phyloP scores from a whole-genome alignment of 2,113 vertebrate genomes.

The Synchiropus splendidus region DNA sequence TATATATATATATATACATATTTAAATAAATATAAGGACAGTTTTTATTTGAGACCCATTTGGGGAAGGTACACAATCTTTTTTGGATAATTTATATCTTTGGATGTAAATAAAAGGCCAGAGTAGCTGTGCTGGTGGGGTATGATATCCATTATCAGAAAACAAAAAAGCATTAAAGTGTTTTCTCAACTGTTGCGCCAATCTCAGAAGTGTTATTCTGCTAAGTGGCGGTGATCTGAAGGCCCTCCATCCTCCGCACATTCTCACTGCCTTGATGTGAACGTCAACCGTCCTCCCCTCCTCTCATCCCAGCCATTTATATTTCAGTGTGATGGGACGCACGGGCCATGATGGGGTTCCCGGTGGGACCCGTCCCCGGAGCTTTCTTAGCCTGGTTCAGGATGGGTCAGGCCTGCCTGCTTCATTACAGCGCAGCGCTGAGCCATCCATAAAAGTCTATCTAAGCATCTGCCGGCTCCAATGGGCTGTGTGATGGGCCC shows the following conservation, averaged over 20 bases:
- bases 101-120: conserved; percentile 94
- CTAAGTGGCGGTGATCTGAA: conserved; percentile 86
- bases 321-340: conserved; percentile 81
- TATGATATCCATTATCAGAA: conserved; percentile 62
- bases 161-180: conserved; percentile 60
- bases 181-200: conserved; percentile 52
- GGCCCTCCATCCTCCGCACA: conserved; percentile 76
- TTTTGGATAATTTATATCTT: conserved; percentile 99
- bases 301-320: conserved; percentile 68
- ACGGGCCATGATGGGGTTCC: conserved; percentile 79
- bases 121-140: conserved; percentile 70
- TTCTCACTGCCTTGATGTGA: conserved; percentile 17
- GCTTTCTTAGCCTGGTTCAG: conserved; percentile 80
- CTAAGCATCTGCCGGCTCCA: conserved; percentile 95
- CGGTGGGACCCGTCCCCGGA: conserved; percentile 76
- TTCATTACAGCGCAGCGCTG: conserved; percentile 92
- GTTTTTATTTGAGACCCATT: conserved; percentile 93
- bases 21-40: conserved; percentile 60
- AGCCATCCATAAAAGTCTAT: conserved; percentile 99
- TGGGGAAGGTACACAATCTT: conserved; percentile 82
- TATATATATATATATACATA: conserved; percentile 67
- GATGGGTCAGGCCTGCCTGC: conserved; percentile 93
- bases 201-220: conserved; percentile 73
- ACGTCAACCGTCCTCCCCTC: background rate
- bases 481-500: conserved; percentile 84